Percentiles rank a stretch among this genome's conserved stretches.
Conservation (phyloP, 2,113 vertebrate genomes). For the Podilymbus podiceps region DNA sequence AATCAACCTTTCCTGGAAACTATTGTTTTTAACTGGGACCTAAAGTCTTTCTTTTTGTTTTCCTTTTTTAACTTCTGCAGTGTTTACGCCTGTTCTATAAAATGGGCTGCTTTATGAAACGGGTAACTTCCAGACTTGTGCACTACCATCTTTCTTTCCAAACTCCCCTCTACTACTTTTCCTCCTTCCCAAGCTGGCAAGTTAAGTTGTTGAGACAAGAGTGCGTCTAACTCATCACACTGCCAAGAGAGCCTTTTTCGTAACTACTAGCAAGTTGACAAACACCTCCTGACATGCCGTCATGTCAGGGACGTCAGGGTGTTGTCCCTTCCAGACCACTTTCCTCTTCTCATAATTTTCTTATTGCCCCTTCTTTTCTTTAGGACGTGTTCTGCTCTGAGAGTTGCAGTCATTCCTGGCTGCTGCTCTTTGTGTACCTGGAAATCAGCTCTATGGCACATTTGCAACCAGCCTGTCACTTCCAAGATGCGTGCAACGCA, state of each 20-base stretch:
- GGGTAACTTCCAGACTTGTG: neutral
- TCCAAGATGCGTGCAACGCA: neutral
- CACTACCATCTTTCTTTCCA: neutral
- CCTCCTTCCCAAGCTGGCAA: neutral
- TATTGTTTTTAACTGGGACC: neutral
- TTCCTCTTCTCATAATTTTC: neutral
- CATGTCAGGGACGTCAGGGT: no score
- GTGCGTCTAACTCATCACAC: neutral
- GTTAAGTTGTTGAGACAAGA: neutral
- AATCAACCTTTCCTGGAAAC: neutral
- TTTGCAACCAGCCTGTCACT: neutral
- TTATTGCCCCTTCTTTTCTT: neutral
- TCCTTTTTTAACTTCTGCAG: neutral
- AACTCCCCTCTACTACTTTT: neutral
- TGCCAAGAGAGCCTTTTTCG: neutral
- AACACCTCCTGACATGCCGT: neutral
- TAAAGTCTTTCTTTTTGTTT: neutral
- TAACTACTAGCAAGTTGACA: neutral
- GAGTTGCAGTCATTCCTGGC: neutral
- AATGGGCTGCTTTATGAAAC: neutral
- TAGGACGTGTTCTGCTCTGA: neutral
- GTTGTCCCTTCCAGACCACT: neutral
- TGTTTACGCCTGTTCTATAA: neutral
- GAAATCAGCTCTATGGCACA: rapidly evolving
- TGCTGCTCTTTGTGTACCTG: neutral